Evolutionary conservation across 30 jellyfish, hydroid and myxozoan species (phyloP), one percentile per base, ranked within the genome.

Genomic region (Morbakka virulenta): DNA sequence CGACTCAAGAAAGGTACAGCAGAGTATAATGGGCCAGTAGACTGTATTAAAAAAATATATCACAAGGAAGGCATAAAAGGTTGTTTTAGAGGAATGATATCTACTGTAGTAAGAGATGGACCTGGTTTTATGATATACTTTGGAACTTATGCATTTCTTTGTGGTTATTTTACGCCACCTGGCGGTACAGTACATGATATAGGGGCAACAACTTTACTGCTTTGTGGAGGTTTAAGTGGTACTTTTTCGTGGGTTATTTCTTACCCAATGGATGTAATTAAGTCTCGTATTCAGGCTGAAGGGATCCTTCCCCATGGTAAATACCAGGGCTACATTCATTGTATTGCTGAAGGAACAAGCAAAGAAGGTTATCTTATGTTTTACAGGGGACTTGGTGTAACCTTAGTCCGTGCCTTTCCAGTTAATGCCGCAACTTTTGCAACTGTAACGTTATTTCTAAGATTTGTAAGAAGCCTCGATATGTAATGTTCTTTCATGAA

Each of bases 191-290:
- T 84, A 12, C 51, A 51, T 2, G 84, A 69, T 20, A 28, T 82
- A 47, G 76, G 72, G 32, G 80, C 66, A 23, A 70, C 72, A 17
- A 52, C 48, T 1, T 52, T 86, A 70, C 72, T 86, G 32, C 24
- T 92, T 3, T 92, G 90, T n/a, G 98, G 98, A 0, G 97, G 98
- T 0, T 14, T 77, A 23, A 73, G 92, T 34, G 98, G 98, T 2
- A 73, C 69, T 23, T 33, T 87, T 3, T 63, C 97, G 2, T 92
- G 98, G 98, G 61, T 65, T 28, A 57, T 80, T 0, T 35, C 74
- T 14, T 85, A 86, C 65, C 98, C 98, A 28, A 32, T 80, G 41
- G 98, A 92, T 70, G 98, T 92, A 13, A 63, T 92, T 3, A 92
- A 92, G 69, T 51, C 98, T 22, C 62, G 93, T 14, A 35, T 92